Conservation (phyloP, 1,140 invertebrate genomes). For the Anoplolepis gracilipes region DNA sequence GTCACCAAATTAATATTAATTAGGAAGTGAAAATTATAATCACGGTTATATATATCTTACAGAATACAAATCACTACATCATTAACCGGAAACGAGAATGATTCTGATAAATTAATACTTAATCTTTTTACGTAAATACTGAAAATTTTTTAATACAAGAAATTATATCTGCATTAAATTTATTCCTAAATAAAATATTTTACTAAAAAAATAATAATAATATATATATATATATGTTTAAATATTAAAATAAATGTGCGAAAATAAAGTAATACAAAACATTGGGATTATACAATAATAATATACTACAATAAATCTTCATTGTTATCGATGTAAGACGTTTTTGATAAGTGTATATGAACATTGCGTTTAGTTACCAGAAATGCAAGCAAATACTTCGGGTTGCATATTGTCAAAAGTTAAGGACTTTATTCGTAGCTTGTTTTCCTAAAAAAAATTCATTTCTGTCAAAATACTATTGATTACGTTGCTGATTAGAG, state of each 20-base stretch:
- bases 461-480: not conserved
- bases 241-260: not conserved
- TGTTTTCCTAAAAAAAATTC: not conserved
- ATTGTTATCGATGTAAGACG: not conserved
- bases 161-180: not conserved
- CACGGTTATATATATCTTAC: not conserved
- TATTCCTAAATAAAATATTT: not conserved
- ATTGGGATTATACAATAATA: not conserved
- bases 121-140: not conserved
- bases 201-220: not conserved
- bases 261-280: not conserved
- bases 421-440: not conserved
- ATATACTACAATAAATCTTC: not conserved
- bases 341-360: not conserved
- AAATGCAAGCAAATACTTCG: not conserved
- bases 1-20: not conserved
- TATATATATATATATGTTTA: not conserved
- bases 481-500: not conserved
- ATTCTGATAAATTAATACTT: not conserved
- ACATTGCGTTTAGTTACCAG: not conserved
- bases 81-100: not conserved
- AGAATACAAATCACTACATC: not conserved
- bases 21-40: constrained; percentile 25
- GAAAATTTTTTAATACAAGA: not conserved
- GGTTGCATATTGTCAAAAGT: not conserved